Evolutionary conservation across 2,113 vertebrate species (phyloP), one percentile per base, ranked within the genome.

Genomic region (Ctenomys sociabilis): DNA sequence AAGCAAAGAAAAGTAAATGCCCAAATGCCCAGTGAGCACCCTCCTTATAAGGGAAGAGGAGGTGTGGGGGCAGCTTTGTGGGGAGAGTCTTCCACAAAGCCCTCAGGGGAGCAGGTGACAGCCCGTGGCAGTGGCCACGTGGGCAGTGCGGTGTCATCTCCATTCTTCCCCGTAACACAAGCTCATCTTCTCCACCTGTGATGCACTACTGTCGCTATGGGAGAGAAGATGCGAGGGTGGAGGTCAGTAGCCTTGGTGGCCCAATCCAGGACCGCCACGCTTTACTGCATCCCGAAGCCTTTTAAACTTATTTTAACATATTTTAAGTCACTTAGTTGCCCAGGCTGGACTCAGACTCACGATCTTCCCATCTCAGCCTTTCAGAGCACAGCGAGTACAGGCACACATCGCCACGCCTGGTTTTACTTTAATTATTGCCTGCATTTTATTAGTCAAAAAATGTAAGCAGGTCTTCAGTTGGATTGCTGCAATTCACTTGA

Each of bases 361-460:
- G 45, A 78, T 19, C 75, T 3, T 80, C 49, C 16, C 77, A 8
- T 17, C 32, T 80, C 77, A 32, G 22, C 49, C 32, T 80, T 30
- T 13, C 28, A 11, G 49, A 35, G 30, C 30, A 7, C 49, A 54
- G 17, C 17, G 30, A 54, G 22, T 54, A 80, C 30, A 80, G 3
- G 3, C 30, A 21, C 49, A 4, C 30, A 21, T 16, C 54, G 16
- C 16, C 54, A 57, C 54, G 54, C 54, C 54, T 93, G 59, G 40
- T 37, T 72, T 87, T 87, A 54, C 70, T 86, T 82, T 40, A 72
- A 66, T 49, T 94, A 85, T 92, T 88, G 70, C 61, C 80, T 96
- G 19, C 16, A 17, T 86, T 93, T 93, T 61, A 63, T 66, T 66
- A 54, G 75, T 92, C 95, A 66, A 91, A 91, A 93, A 78, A 80